These are phyloP conservation scores for Muscina levida DNA, from an alignment of 2,888 invertebrate species.

Conservation along the genomic window DNA sequence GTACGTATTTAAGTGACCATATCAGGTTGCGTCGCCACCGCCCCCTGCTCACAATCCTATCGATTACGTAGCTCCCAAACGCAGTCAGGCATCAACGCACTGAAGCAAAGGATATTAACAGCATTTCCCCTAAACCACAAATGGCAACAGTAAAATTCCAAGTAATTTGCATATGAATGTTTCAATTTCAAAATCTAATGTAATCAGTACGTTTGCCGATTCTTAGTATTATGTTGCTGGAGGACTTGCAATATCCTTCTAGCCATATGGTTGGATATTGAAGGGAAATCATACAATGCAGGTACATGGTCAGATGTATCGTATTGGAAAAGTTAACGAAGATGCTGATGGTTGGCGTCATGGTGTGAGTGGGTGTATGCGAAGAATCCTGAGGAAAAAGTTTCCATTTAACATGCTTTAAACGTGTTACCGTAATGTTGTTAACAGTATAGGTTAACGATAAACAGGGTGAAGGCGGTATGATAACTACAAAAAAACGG, in stretches of 20 bases:
- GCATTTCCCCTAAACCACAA: background rate
- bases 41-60: too few relatives aligned
- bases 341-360: too few relatives aligned
- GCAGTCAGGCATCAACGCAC: conserved; percentile 19
- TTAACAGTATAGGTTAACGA: too few relatives aligned
- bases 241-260: background rate
- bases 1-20: conserved; percentile 32
- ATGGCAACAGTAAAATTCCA: conserved; percentile 13
- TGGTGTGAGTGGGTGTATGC: conserved; percentile 17
- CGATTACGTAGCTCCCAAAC: conserved; percentile 13
- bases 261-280: too few relatives aligned
- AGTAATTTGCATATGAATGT: conserved; percentile 64
- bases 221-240: background rate
- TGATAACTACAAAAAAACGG: too few relatives aligned
- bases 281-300: too few relatives aligned
- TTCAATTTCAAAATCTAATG: conserved; percentile 49
- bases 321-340: too few relatives aligned
- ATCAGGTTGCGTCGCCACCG: conserved; percentile 36
- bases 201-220: conserved; percentile 55
- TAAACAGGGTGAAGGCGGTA: too few relatives aligned
- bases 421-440: conserved; percentile 55
- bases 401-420: conserved; percentile 53
- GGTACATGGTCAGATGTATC: background rate
- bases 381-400: conserved; percentile 37
- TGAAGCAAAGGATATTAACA: conserved; percentile 48